phyloP scores from a whole-genome alignment of 2,888 invertebrate genomes.

The Lysandra coridon region DNA sequence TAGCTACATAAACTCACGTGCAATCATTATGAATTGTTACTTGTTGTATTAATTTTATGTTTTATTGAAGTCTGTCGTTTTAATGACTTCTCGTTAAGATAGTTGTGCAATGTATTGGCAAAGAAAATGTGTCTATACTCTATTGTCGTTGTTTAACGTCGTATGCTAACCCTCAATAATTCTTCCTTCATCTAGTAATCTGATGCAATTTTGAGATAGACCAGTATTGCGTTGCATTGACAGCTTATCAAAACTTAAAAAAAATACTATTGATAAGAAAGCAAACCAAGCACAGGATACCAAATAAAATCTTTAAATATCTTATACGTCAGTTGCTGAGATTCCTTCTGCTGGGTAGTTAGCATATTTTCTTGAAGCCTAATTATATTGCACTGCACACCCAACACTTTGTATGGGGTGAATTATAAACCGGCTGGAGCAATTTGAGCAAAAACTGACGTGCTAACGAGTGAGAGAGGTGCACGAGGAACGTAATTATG shows the following conservation, averaged over 20 bases:
- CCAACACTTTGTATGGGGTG: constrained; percentile 19
- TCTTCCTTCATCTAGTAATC: not conserved
- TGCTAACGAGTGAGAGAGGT: constrained; percentile 36
- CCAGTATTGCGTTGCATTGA: too few species aligned
- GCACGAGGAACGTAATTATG: constrained; percentile 37
- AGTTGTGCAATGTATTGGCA: not conserved
- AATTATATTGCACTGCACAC: constrained; percentile 10
- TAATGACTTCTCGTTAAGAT: constrained; percentile 3
- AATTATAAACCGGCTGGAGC: constrained; percentile 30
- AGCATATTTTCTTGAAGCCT: constrained; percentile 1
- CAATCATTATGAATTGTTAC: constrained; percentile 20
- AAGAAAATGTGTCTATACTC: not conserved
- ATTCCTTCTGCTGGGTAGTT: not conserved
- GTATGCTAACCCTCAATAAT: not conserved
- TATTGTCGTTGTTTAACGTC: not conserved
- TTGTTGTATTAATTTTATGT: constrained; percentile 17
- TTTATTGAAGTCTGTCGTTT: constrained; percentile 13
- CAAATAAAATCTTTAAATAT: too few species aligned
- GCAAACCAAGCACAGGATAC: too few species aligned
- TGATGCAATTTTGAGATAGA: not conserved
- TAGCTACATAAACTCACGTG: constrained; percentile 23
- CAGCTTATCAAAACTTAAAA: too few species aligned
- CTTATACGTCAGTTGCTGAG: not conserved
- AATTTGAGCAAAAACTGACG: constrained; percentile 33
- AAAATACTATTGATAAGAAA: too few species aligned